phyloP scores from a whole-genome alignment of 2,888 invertebrate species.

The Lithosia quadra region DNA sequence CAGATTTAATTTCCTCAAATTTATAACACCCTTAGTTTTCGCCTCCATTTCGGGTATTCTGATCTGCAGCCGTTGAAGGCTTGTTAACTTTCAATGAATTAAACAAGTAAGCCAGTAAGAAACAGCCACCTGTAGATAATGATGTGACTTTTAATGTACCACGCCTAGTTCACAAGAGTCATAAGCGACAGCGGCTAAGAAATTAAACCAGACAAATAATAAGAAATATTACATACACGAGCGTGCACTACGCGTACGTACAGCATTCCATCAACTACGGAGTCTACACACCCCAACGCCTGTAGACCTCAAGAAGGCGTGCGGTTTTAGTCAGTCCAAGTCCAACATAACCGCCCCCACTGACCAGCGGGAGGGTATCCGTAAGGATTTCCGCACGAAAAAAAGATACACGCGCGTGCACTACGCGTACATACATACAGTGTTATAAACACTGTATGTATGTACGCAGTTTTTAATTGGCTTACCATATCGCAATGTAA shows the following conservation, averaged over 20 bases:
- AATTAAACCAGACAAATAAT: background rate
- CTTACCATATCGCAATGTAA: background rate
- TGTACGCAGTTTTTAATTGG: too few relatives aligned
- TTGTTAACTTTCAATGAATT: slow-evolving; percentile 16
- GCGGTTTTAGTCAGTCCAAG: too few relatives aligned
- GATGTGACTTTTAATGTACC: slow-evolving; percentile 30
- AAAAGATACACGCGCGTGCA: too few relatives aligned
- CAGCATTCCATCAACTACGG: too few relatives aligned
- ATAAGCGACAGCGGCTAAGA: background rate
- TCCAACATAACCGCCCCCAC: too few relatives aligned
- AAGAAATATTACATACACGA: background rate
- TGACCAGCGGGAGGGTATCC: too few relatives aligned
- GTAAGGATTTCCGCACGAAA: too few relatives aligned
- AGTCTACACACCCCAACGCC: too few relatives aligned
- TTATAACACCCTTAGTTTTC: background rate
- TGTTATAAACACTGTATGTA: too few relatives aligned
- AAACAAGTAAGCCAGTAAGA: slow-evolving; percentile 12
- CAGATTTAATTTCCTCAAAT: background rate
- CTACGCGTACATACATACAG: too few relatives aligned
- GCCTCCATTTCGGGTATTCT: background rate
- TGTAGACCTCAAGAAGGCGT: too few relatives aligned
- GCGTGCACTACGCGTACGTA: too few relatives aligned
- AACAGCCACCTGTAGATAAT: slow-evolving; percentile 52
- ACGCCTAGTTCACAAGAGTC: background rate
- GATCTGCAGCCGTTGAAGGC: background rate